Conservation (phyloP, 2,888 invertebrate species). For the Epirrhoe alternata region DNA sequence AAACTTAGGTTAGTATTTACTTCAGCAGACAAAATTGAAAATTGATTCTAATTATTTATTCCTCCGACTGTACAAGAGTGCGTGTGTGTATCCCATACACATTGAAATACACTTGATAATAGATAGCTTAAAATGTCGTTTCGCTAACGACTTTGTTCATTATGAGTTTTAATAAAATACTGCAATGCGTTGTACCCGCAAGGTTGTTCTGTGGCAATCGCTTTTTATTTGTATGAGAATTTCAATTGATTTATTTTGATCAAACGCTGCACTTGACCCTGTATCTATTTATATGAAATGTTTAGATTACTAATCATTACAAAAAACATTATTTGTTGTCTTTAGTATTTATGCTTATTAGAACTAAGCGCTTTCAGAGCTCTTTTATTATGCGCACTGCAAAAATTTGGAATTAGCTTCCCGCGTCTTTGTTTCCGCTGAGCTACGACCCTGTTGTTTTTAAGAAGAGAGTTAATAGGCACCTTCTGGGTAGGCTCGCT, state of each 20-base stretch:
- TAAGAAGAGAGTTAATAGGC: no score
- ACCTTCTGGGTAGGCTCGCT: no score
- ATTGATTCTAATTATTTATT: background rate
- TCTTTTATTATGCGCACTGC: no score
- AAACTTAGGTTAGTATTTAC: background rate
- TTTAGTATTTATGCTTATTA: no score
- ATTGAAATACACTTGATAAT: conserved; percentile 26
- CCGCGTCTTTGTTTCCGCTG: no score
- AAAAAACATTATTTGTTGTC: background rate
- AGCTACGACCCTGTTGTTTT: no score
- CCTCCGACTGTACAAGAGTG: conserved; percentile 12
- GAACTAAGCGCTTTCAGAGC: no score
- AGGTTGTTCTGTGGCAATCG: conserved; percentile 27
- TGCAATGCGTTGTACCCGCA: conserved; percentile 27
- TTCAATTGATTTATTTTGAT: conserved; percentile 35
- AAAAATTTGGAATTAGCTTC: no score
- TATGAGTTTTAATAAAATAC: conserved; percentile 28
- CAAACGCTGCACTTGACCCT: conserved; percentile 5
- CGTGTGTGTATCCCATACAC: conserved; percentile 5
- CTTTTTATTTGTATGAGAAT: conserved; percentile 26
- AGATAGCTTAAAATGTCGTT: conserved; percentile 45
- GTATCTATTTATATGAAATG: background rate
- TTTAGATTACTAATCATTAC: background rate
- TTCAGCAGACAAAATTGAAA: background rate
- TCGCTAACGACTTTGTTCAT: conserved; percentile 41